phyloP scores from a whole-genome alignment of 2,113 vertebrate species.

The Paralichthys olivaceus region DNA sequence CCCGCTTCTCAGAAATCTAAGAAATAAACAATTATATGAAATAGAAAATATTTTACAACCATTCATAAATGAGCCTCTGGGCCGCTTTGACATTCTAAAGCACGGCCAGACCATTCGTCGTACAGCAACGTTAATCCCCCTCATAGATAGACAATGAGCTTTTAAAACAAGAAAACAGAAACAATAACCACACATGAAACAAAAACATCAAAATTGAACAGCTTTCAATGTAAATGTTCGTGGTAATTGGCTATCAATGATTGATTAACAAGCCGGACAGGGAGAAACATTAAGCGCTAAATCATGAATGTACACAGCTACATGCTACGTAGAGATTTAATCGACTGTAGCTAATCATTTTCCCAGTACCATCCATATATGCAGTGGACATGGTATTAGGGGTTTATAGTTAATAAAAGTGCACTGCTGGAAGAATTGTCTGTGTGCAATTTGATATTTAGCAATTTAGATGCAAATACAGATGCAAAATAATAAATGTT shows the following conservation, averaged over 20 bases:
- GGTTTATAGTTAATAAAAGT: constrained; percentile 53
- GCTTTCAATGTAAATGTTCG: constrained; percentile 53
- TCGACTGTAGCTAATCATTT: constrained; percentile 33
- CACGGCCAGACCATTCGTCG: constrained; percentile 40
- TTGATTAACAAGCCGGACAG: constrained; percentile 56
- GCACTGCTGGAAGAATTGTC: constrained; percentile 54
- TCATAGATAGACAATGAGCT: constrained; percentile 19
- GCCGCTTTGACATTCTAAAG: constrained; percentile 55
- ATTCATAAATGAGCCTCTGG: constrained; percentile 59
- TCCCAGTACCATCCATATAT: constrained; percentile 8
- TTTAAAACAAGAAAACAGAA: constrained; percentile 22
- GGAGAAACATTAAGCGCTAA: constrained; percentile 63
- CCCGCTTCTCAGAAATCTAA: constrained; percentile 69
- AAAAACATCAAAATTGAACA: constrained; percentile 45
- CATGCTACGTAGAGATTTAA: constrained; percentile 51
- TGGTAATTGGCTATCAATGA: constrained; percentile 46
- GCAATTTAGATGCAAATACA: constrained; percentile 41
- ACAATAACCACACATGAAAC: constrained; percentile 29
- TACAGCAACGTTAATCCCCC: constrained; percentile 34
- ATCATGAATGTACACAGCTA: constrained; percentile 51
- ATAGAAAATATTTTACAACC: constrained; percentile 73
- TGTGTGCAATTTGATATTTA: constrained; percentile 47
- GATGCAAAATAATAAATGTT: constrained; percentile 32
- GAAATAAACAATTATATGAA: constrained; percentile 65
- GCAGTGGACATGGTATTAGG: constrained; percentile 1